phyloP scores from a whole-genome alignment of 2,888 invertebrate genomes.

The Acronicta psi region DNA sequence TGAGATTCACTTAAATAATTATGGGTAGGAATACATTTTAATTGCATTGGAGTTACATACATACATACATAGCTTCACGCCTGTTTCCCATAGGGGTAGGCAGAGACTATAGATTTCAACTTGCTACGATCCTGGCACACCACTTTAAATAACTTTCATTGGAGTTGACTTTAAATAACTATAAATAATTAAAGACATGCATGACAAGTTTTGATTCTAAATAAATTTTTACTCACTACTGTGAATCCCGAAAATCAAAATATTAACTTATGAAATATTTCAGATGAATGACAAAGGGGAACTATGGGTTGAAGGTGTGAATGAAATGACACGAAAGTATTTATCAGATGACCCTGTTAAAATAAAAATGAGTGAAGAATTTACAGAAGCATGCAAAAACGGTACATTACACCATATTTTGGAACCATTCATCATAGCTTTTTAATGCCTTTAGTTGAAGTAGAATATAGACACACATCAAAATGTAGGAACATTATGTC shows the following conservation, averaged over 20 bases:
- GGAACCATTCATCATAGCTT: neutral
- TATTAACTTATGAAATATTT: slow-evolving; percentile 29
- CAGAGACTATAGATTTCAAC: too few relatives aligned
- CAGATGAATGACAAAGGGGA: slow-evolving; percentile 81
- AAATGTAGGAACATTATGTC: neutral
- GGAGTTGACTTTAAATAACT: neutral
- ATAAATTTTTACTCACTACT: too few relatives aligned
- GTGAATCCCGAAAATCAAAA: too few relatives aligned
- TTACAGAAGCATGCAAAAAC: slow-evolving; percentile 74
- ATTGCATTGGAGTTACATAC: too few relatives aligned
- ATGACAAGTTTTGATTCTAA: too few relatives aligned
- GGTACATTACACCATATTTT: slow-evolving; percentile 64
- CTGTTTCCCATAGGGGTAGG: too few relatives aligned
- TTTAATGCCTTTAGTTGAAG: too few relatives aligned
- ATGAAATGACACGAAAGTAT: slow-evolving; percentile 67
- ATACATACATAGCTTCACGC: too few relatives aligned
- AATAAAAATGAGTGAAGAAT: slow-evolving; percentile 70
- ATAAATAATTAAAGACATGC: too few relatives aligned
- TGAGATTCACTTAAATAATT: slow-evolving; percentile 32
- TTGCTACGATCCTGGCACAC: too few relatives aligned
- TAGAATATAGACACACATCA: too few relatives aligned
- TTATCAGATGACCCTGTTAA: slow-evolving; percentile 70
- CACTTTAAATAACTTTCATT: too few relatives aligned
- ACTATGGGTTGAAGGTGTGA: slow-evolving; percentile 73
- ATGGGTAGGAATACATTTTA: slow-evolving; percentile 38